These are phyloP conservation scores for Myotis daubentonii DNA, from an alignment of 2,797 vertebrate species.

Conservation along the genomic window DNA sequence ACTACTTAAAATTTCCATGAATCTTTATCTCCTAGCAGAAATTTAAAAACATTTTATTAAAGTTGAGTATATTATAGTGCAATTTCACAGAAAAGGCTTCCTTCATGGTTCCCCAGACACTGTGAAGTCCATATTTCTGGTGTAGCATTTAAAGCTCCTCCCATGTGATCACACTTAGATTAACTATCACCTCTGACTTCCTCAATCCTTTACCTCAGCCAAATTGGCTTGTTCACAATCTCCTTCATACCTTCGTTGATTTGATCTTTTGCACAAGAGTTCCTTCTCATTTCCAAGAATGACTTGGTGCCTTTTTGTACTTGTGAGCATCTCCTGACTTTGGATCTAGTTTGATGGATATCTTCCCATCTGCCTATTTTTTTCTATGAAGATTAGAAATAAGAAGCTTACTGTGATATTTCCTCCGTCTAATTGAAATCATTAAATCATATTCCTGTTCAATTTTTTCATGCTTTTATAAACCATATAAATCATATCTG, in stretches of 20 bases:
- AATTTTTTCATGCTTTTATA: conserved; percentile 12
- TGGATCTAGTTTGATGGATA: background rate
- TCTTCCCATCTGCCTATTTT: background rate
- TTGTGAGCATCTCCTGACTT: background rate
- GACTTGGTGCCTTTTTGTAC: background rate
- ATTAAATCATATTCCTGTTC: background rate
- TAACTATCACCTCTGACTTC: background rate
- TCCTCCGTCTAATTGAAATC: conserved; percentile 28
- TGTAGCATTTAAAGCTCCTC: background rate
- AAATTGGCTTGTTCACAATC: background rate
- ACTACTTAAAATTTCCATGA: conserved; percentile 35
- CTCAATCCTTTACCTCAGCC: background rate
- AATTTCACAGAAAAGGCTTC: background rate
- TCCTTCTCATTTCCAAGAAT: background rate
- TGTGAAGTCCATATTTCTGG: background rate
- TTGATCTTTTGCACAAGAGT: background rate
- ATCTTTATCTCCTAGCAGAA: background rate
- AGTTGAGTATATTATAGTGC: background rate
- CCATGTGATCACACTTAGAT: background rate
- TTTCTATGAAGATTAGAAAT: background rate
- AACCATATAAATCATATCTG: background rate
- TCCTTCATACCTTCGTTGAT: background rate
- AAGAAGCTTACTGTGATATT: background rate
- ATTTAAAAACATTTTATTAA: conserved; percentile 38
- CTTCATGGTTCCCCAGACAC: background rate